Evolutionary conservation across 2,113 vertebrate species (phyloP).

Genomic region (Alouatta palliata): DNA sequence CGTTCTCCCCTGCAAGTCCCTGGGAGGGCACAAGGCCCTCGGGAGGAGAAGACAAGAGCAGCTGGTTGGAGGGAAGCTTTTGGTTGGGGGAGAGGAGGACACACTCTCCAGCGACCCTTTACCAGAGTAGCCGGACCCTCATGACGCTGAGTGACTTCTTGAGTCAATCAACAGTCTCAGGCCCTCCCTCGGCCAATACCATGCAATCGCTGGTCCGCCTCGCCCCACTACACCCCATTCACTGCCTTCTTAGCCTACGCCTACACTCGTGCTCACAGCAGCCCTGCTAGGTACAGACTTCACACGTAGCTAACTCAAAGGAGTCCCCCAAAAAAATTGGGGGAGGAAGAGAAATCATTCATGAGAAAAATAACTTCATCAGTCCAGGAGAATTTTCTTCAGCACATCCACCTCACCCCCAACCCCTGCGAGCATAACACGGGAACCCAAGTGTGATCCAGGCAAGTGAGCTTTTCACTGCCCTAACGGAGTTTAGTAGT

Average conservation of each 20-base stretch:
- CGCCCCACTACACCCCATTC: too few species aligned
- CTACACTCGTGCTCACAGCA: too few species aligned
- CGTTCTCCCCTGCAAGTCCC: slow-evolving; percentile 22
- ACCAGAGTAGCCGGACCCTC: background rate
- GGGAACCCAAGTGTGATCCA: background rate
- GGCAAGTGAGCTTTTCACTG: background rate
- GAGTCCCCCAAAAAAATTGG: background rate
- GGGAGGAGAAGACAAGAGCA: background rate
- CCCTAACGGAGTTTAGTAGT: background rate
- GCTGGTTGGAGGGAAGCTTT: background rate
- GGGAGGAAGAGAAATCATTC: background rate
- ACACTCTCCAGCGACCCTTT: background rate
- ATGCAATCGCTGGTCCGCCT: too few species aligned
- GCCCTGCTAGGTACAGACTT: too few species aligned
- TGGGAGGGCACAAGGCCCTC: background rate
- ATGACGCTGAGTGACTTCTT: background rate
- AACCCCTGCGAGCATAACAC: background rate
- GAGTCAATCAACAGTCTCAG: background rate
- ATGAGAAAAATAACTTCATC: background rate
- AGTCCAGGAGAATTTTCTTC: background rate
- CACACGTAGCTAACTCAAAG: background rate
- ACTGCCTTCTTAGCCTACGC: rapidly evolving
- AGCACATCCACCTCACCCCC: background rate
- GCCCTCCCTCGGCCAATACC: background rate
- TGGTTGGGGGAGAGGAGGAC: rapidly evolving